Base-by-base conservation (phyloP, 2,888 invertebrate species). In the Schrankia costaestrigalis region DNA sequence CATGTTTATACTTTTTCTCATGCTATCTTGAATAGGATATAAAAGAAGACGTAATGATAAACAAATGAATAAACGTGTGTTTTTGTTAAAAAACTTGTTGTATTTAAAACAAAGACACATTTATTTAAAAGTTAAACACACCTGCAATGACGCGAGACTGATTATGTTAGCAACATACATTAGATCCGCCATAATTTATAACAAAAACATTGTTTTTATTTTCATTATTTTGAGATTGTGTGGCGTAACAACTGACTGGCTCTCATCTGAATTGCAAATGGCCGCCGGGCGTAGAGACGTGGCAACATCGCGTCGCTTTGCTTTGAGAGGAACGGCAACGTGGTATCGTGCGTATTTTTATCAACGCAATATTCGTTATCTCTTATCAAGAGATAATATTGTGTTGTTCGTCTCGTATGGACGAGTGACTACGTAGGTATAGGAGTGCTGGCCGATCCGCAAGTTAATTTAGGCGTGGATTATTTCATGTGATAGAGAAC, bases 201-300 rank as follows among this genome's bases (percentile, higher is more conserved):
- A 70, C 50, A 61, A 63, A 63, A 71, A 54, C 69, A 73, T 70
- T 79, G 80, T 80, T 82, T 81, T 82, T 81, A 79, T 80, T 81
- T 81, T 74, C n/a, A n/a, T n/a, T n/a, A n/a, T n/a, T n/a, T n/a
- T n/a, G n/a, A n/a, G 79, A 75, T 63, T 69, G 71, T 71, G 72
- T 78, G 76, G 71, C 75, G 77, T 76, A 78, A 69, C 50, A 56
- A 56, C 69, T 56, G 60, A 63, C 63, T 66, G 52, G 62, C 53
- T 60, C 68, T 68, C 72, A 77, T 74, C 68, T 70, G 68, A 78
- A 78, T 78, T 81, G 81, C 80, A 82, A 83, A 83, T 82, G 80
- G 79, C 78, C 65, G 65, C 51, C 35, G 60, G n/a, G 39, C 39
- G 32, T 51, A 52, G 54, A 62, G 53, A 63, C 24, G 54, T 63